phyloP scores from a whole-genome alignment of 2,797 vertebrate genomes.

The Tokudaia tokunoshimensis region DNA sequence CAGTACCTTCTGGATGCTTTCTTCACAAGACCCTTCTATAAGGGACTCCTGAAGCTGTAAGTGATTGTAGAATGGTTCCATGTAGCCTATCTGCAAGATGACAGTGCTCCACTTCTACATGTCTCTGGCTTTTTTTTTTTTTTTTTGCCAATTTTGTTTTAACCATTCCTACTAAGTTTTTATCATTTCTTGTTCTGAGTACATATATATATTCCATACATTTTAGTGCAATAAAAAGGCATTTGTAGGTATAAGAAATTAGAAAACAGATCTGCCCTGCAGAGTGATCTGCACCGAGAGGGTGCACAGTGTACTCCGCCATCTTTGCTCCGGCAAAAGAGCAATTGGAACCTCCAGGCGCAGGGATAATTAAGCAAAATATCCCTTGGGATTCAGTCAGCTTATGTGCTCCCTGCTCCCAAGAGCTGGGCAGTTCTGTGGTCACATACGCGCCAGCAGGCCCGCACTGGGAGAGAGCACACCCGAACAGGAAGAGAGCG shows the following conservation, averaged over 20 bases:
- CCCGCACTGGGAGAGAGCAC: too few species aligned
- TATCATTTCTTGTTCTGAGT: constrained; percentile 15
- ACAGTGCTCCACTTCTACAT: not conserved
- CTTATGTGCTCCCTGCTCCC: too few species aligned
- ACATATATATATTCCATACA: not conserved
- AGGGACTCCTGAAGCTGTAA: constrained; percentile 96
- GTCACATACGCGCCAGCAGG: too few species aligned
- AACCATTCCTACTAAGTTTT: not conserved
- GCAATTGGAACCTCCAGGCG: too few species aligned
- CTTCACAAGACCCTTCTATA: constrained; percentile 95
- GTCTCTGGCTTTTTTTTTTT: not conserved
- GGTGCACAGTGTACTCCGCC: too few species aligned
- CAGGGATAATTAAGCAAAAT: too few species aligned
- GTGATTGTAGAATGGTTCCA: constrained; percentile 76
- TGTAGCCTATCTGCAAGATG: not conserved
- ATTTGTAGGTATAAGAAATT: not conserved
- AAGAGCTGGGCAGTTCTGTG: too few species aligned
- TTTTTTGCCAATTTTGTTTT: not conserved
- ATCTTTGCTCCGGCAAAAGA: too few species aligned
- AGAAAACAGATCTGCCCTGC: too few species aligned
- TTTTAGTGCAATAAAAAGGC: constrained; percentile 18
- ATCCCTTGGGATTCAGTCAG: too few species aligned
- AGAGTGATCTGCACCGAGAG: too few species aligned
- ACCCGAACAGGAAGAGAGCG: too few species aligned
- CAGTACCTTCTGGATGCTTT: constrained; percentile 97